Percentiles rank a stretch among this genome's conserved stretches.
Evolutionary conservation across 2,113 vertebrate species (phyloP).

Genomic region (Andinoacara biseriatus): DNA sequence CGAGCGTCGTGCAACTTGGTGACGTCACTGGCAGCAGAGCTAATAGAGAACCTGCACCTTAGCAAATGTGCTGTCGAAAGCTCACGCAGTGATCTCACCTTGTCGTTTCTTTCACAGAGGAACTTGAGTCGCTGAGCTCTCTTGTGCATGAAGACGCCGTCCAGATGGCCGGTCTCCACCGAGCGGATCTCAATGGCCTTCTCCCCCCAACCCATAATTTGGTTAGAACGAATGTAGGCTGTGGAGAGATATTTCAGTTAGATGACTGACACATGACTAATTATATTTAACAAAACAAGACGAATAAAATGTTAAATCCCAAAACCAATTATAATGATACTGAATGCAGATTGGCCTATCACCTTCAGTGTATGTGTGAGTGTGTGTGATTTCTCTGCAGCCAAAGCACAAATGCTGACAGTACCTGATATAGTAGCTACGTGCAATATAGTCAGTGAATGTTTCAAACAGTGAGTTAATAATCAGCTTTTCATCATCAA

Average conservation of each 20-base stretch:
- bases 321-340: not conserved
- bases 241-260: slow-evolving; percentile 24
- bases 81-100: slow-evolving; percentile 80
- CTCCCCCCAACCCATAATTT: slow-evolving; percentile 99
- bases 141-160: slow-evolving; percentile 99
- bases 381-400: not conserved
- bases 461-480: no score
- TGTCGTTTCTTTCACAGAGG: slow-evolving; percentile 98
- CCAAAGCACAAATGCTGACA: not conserved
- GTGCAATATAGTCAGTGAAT: not conserved
- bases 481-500: not conserved
- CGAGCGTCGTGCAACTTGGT: not conserved
- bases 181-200: slow-evolving; percentile 99
- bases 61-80: not conserved
- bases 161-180: slow-evolving; percentile 96
- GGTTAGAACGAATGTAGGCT: slow-evolving; percentile 99
- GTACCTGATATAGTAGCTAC: not conserved
- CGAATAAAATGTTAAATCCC: not conserved
- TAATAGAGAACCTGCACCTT: not conserved
- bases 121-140: slow-evolving; percentile 98
- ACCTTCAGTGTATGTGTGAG: no score
- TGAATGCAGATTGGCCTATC: no score
- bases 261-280: not conserved
- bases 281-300: not conserved
- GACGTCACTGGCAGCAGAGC: not conserved